phyloP scores from a whole-genome alignment of 1,140 invertebrate genomes.

The Acromyrmex heyeri region DNA sequence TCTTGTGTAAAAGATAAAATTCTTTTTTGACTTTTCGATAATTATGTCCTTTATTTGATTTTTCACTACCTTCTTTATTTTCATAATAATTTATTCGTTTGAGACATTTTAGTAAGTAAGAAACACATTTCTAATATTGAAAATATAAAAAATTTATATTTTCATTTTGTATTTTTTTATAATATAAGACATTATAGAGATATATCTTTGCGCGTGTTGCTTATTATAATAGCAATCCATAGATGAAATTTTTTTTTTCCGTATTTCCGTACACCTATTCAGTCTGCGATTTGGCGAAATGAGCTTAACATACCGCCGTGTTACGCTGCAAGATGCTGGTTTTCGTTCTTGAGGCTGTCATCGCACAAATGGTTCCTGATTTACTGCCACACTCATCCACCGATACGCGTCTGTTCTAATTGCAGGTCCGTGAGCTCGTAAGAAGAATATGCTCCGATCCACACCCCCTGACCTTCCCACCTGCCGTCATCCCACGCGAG shows the following conservation, averaged over 20 bases:
- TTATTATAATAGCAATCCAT: background rate
- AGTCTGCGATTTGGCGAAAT: background rate
- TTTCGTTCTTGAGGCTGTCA: constrained; percentile 71
- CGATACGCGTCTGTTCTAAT: constrained; percentile 83
- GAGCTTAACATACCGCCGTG: background rate
- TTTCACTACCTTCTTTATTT: too few relatives aligned
- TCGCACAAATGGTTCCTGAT: constrained; percentile 80
- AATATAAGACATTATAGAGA: background rate
- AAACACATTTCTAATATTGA: too few relatives aligned
- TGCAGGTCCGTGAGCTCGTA: constrained; percentile 78
- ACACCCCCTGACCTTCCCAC: constrained; percentile 66
- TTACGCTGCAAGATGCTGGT: constrained; percentile 25
- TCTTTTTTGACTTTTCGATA: background rate
- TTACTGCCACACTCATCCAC: constrained; percentile 84
- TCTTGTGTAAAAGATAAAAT: too few relatives aligned
- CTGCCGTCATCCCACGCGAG: constrained; percentile 67
- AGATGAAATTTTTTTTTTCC: background rate
- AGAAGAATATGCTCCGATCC: constrained; percentile 76
- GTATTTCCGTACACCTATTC: background rate
- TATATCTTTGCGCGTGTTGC: background rate
- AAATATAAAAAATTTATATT: too few relatives aligned
- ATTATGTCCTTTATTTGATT: too few relatives aligned
- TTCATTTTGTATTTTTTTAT: background rate
- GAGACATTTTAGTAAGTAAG: too few relatives aligned
- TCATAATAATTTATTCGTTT: too few relatives aligned